Conservation (phyloP, 2,113 vertebrate genomes). For the Macquaria ambigua region DNA sequence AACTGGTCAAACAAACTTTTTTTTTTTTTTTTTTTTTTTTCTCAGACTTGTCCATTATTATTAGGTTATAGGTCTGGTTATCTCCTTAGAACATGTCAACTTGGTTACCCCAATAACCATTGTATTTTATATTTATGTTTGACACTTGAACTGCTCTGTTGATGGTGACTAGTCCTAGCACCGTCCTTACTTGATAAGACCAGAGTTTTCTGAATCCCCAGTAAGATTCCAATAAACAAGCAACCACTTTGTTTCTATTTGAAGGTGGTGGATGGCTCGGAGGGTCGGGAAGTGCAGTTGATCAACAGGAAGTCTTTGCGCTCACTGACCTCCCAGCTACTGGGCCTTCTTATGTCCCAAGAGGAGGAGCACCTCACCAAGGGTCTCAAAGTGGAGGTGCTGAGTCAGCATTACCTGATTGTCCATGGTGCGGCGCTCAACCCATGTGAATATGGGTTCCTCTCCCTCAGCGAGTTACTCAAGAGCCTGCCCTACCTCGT, state of each 20-base stretch:
- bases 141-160: background rate
- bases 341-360: constrained; percentile 94
- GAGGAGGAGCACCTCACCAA: constrained; percentile 78
- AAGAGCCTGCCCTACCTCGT: constrained; percentile 96
- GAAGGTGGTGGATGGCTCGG: constrained; percentile 88
- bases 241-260: background rate
- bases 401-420: constrained; percentile 87
- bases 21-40: too few species aligned
- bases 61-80: too few species aligned
- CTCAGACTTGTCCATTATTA: too few species aligned
- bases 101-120: too few species aligned
- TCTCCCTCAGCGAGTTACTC: constrained; percentile 93
- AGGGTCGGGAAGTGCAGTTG: constrained; percentile 92
- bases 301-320: constrained; percentile 97
- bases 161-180: background rate
- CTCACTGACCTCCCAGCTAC: constrained; percentile 91
- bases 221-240: background rate
- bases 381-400: constrained; percentile 86
- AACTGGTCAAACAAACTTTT: too few species aligned
- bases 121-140: too few species aligned
- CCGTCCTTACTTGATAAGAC: too few species aligned
- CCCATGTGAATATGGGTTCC: constrained; percentile 98
- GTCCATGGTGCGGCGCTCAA: constrained; percentile 87
- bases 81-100: too few species aligned
- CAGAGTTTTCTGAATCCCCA: background rate